These are phyloP conservation scores for Sinotaia quadrata DNA, from an alignment of 2,888 invertebrate species.

Conservation along the genomic window DNA sequence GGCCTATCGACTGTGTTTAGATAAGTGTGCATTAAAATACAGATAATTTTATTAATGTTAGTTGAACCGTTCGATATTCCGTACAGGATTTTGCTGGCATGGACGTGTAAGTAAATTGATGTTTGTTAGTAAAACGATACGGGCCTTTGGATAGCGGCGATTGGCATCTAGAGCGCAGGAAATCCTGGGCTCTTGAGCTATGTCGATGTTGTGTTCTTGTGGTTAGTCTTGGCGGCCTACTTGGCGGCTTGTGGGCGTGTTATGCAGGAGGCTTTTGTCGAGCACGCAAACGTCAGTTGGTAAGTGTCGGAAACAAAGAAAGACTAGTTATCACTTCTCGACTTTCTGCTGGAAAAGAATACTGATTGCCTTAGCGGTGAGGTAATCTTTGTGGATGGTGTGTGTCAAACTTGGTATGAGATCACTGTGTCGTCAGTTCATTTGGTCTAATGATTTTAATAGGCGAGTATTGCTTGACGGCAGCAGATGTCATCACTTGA, in stretches of 20 bases:
- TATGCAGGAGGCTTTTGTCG: slow-evolving; percentile 6
- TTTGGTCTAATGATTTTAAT: background rate
- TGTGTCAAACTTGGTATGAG: background rate
- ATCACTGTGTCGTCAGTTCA: background rate
- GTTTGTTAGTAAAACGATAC: no score
- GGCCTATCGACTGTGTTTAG: no score
- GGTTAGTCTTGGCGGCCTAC: slow-evolving; percentile 9
- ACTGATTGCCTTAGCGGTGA: background rate
- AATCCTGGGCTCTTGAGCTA: slow-evolving; percentile 19
- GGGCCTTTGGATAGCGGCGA: no score
- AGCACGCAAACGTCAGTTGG: slow-evolving; percentile 2
- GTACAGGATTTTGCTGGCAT: no score
- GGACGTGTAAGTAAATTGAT: no score
- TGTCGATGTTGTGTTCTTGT: slow-evolving; percentile 1
- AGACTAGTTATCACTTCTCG: slow-evolving; percentile 3
- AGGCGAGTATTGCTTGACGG: background rate
- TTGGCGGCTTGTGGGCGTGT: slow-evolving; percentile 22
- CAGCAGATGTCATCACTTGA: background rate
- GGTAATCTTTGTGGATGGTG: background rate
- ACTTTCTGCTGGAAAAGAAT: background rate
- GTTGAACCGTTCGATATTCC: no score
- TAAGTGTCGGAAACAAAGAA: slow-evolving; percentile 8
- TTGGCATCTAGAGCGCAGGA: slow-evolving; percentile 21
- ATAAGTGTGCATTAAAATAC: no score
- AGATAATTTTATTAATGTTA: no score